phyloP scores from a whole-genome alignment of 1,140 invertebrate species.

The Conus betulinus region DNA sequence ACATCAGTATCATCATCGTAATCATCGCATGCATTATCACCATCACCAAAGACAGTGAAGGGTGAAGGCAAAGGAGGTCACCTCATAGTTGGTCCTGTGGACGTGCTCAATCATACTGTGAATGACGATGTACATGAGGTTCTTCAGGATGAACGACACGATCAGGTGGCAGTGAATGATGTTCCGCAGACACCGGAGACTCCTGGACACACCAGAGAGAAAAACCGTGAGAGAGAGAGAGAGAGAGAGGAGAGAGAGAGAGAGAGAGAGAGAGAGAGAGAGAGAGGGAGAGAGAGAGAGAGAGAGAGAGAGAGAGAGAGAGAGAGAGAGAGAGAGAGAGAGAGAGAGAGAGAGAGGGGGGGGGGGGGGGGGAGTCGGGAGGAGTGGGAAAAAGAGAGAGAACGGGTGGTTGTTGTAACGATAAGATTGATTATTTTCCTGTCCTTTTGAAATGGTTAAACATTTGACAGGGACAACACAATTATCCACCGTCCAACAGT shows the following conservation, averaged over 20 bases:
- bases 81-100: conserved; percentile 38
- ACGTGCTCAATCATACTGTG: conserved; percentile 50
- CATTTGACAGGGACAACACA: too few relatives aligned
- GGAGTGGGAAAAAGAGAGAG: not conserved
- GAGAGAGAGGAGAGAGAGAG: not conserved
- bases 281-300: conserved; percentile 39
- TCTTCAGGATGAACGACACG: conserved; percentile 86
- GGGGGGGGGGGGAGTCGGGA: not conserved
- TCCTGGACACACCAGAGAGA: conserved; percentile 79
- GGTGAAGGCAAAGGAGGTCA: conserved; percentile 4
- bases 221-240: not conserved
- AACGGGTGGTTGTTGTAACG: too few relatives aligned
- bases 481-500: too few relatives aligned
- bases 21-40: not conserved
- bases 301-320: conserved; percentile 29
- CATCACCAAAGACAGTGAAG: not conserved
- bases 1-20: not conserved
- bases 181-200: conserved; percentile 92
- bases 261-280: conserved; percentile 29
- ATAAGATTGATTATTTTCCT: too few relatives aligned
- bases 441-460: too few relatives aligned
- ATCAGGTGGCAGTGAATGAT: conserved; percentile 94
- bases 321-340: conserved; percentile 29
- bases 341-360: conserved; percentile 14
- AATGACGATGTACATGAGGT: conserved; percentile 88